Evolutionary conservation across 2,888 invertebrate species (phyloP).

Genomic region (Holacanthella duospinosa): DNA sequence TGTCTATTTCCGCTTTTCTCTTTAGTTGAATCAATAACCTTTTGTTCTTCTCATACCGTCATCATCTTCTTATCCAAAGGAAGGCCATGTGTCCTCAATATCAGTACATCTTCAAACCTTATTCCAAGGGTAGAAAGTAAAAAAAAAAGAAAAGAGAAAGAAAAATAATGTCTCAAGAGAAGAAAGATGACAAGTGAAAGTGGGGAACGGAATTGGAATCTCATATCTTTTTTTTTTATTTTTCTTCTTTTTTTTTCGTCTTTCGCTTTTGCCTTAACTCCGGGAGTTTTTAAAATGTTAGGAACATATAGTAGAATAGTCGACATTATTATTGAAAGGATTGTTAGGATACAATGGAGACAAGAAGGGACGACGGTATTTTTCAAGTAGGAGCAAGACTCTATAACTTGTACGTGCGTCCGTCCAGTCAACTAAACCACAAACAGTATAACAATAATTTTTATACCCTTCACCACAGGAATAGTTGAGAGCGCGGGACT

Average conservation of each 20-base stretch:
- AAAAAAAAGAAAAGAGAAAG: not conserved
- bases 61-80: not conserved
- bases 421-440: too few species aligned
- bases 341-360: too few species aligned
- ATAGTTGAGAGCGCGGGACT: too few species aligned
- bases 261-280: too few species aligned
- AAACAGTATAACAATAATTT: too few species aligned
- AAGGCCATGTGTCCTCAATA: not conserved
- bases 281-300: too few species aligned
- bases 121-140: not conserved
- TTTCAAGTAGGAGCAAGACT: too few species aligned
- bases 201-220: not conserved
- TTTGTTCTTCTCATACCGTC: slow-evolving; percentile 5
- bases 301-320: too few species aligned
- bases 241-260: not conserved
- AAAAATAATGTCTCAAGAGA: not conserved
- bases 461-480: too few species aligned
- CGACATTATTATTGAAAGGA: too few species aligned
- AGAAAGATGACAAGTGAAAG: slow-evolving; percentile 1
- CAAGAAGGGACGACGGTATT: too few species aligned
- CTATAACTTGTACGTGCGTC: too few species aligned
- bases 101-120: not conserved
- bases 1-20: not conserved
- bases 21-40: not conserved
- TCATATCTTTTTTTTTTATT: not conserved